A percentile compares a stretch with the other conserved stretches of the same genome.
Conservation (phyloP, 2,113 vertebrate genomes). For the Chelonoidis abingdonii region DNA sequence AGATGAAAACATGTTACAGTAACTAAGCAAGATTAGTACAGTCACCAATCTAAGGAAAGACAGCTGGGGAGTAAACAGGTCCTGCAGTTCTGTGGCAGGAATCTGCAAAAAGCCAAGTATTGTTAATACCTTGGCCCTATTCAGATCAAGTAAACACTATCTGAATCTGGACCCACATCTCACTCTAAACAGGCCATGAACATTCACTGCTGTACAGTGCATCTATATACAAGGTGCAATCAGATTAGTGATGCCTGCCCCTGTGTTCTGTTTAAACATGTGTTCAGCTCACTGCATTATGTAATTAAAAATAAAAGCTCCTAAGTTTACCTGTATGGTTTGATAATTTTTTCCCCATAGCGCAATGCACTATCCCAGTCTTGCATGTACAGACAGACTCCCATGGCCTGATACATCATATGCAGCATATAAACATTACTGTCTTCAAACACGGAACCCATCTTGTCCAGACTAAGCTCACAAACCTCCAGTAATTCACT, state of each 20-base stretch:
- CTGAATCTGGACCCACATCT: neutral
- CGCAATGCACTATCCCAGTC: constrained; percentile 88
- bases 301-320: neutral
- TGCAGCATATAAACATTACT: constrained; percentile 96
- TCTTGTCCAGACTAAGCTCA: constrained; percentile 93
- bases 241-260: neutral
- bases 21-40: neutral
- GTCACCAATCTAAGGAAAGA: neutral
- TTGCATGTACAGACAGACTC: constrained; percentile 90
- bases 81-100: neutral
- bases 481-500: constrained; percentile 95
- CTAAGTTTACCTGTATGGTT: constrained; percentile 88
- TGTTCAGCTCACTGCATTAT: neutral
- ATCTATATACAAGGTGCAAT: neutral
- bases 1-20: neutral
- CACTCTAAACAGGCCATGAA: neutral
- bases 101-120: neutral
- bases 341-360: constrained; percentile 93
- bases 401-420: constrained; percentile 99
- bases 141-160: neutral
- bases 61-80: neutral
- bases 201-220: neutral
- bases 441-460: constrained; percentile 90
- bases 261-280: neutral
- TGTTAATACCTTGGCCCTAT: neutral